Percentiles rank a stretch among this genome's conserved stretches.
phyloP scores from a whole-genome alignment of 2,113 vertebrate species.

The Xiphophorus couchianus region DNA sequence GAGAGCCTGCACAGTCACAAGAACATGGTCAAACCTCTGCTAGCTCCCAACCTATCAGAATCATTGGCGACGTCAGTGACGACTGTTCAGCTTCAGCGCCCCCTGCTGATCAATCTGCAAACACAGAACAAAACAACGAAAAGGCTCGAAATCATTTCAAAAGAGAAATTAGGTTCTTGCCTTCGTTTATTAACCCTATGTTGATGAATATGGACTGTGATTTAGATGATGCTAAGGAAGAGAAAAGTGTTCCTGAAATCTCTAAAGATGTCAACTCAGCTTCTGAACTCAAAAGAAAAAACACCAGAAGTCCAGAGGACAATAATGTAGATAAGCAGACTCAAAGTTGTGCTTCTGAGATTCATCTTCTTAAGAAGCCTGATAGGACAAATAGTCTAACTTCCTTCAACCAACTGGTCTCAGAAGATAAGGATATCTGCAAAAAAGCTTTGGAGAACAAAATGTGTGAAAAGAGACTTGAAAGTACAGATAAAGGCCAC shows the following conservation, averaged over 20 bases:
- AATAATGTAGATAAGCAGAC: constrained; percentile 61
- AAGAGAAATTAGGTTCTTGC: constrained; percentile 55
- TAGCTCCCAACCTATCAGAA: constrained; percentile 89
- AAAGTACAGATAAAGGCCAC: constrained; percentile 37
- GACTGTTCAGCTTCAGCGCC: constrained; percentile 42
- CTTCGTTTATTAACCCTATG: constrained; percentile 91
- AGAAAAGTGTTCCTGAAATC: constrained; percentile 75
- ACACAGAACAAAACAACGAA: constrained; percentile 4
- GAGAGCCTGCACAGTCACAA: constrained; percentile 84
- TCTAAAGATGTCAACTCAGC: constrained; percentile 77
- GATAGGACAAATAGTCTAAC: constrained; percentile 76
- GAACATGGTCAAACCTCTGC: constrained; percentile 73
- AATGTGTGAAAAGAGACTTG: constrained; percentile 24
- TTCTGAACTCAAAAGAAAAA: constrained; percentile 71
- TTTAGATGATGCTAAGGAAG: constrained; percentile 31
- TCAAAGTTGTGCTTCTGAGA: constrained; percentile 56
- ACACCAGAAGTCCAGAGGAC: constrained; percentile 42
- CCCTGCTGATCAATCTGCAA: constrained; percentile 3
- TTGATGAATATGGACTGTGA: constrained; percentile 85
- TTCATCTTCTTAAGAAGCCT: constrained; percentile 48
- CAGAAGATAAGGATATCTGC: constrained; percentile 23
- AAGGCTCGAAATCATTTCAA: constrained; percentile 26
- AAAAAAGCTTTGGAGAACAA: constrained; percentile 59
- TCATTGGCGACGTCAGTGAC: constrained; percentile 92
- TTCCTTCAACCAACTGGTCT: constrained; percentile 45